Percentiles rank a stretch among this genome's conserved stretches.
These are phyloP conservation scores for Sebastes itinus DNA, from an alignment of 2,797 vertebrate species.

Conservation along the genomic window DNA sequence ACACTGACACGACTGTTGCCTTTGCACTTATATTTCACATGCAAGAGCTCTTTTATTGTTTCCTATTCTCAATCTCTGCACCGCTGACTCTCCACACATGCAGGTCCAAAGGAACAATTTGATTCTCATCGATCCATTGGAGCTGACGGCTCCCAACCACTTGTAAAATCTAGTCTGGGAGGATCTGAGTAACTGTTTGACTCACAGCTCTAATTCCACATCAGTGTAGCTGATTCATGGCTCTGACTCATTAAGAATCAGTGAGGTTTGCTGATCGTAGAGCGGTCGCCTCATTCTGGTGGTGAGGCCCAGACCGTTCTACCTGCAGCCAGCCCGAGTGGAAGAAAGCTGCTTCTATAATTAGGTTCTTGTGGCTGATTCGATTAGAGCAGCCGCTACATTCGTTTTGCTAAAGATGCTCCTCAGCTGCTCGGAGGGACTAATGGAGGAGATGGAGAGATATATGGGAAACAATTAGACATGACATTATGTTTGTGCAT, in stretches of 20 bases:
- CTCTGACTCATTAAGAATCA: slow-evolving; percentile 35
- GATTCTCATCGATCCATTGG: slow-evolving; percentile 31
- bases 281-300: slow-evolving; percentile 54
- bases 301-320: slow-evolving; percentile 37
- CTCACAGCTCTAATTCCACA: slow-evolving; percentile 16
- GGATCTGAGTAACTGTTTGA: neutral
- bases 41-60: neutral
- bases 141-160: neutral
- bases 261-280: slow-evolving; percentile 13
- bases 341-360: slow-evolving; percentile 63
- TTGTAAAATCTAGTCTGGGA: slow-evolving; percentile 2
- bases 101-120: slow-evolving; percentile 2
- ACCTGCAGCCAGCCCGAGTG: slow-evolving; percentile 45
- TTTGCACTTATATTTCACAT: neutral
- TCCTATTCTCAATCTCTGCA: neutral
- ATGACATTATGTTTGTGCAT: slow-evolving; percentile 29
- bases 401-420: slow-evolving; percentile 75
- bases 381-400: slow-evolving; percentile 68
- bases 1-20: neutral
- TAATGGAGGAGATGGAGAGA: slow-evolving; percentile 76
- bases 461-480: slow-evolving; percentile 64
- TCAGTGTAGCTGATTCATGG: slow-evolving; percentile 38
- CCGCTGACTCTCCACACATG: neutral
- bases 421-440: slow-evolving; percentile 66
- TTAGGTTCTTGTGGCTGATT: slow-evolving; percentile 75